Conservation (phyloP, 2,888 invertebrate species). For the Schrankia costaestrigalis region DNA sequence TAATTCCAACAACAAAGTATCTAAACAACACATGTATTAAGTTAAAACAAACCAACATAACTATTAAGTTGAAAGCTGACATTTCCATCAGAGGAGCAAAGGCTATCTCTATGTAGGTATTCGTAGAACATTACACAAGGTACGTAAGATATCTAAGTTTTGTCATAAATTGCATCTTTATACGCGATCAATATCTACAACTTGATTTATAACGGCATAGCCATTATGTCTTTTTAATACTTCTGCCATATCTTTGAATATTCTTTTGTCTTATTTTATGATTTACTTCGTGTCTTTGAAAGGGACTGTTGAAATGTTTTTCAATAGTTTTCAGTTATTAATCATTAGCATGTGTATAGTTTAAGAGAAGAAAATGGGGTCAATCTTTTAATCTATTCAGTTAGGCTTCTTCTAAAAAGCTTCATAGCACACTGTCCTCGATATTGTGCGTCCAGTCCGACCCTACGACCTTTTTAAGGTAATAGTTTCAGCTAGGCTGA, state of each 20-base stretch:
- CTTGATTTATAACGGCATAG: conserved; percentile 65
- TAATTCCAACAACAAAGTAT: too few species aligned
- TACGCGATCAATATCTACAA: conserved; percentile 68
- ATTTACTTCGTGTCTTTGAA: too few species aligned
- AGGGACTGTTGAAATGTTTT: too few species aligned
- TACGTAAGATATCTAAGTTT: conserved; percentile 54
- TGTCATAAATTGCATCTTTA: conserved; percentile 68
- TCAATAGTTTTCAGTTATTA: too few species aligned
- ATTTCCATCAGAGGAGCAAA: conserved; percentile 53
- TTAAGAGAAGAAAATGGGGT: too few species aligned
- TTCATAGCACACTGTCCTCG: too few species aligned
- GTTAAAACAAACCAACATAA: conserved; percentile 10
- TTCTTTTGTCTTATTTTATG: conserved; percentile 39
- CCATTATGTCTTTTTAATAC: conserved; percentile 51
- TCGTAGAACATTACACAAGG: conserved; percentile 31
- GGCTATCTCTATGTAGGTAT: conserved; percentile 48
- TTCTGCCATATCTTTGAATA: conserved; percentile 30
- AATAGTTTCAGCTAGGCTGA: too few species aligned
- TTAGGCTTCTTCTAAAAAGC: too few species aligned
- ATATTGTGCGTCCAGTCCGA: too few species aligned
- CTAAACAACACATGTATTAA: not conserved
- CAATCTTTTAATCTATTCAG: too few species aligned
- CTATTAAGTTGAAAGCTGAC: conserved; percentile 49
- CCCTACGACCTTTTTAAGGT: too few species aligned
- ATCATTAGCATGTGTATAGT: too few species aligned